Evolutionary conservation across 1,140 invertebrate species (phyloP).

Genomic region (Drosophila simulans): DNA sequence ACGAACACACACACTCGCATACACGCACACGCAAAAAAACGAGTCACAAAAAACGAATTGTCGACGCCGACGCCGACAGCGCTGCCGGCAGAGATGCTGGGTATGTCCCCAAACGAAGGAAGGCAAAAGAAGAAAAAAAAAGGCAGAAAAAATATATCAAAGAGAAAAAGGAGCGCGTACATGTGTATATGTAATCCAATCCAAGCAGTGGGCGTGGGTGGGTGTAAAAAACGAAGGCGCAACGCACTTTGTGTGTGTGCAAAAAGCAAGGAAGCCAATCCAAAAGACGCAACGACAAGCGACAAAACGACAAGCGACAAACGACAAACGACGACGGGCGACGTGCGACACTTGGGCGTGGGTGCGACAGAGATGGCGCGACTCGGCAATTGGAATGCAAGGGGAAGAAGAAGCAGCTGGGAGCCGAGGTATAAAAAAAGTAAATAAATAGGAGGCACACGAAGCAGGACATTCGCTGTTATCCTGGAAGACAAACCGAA

Average conservation of each 20-base stretch:
- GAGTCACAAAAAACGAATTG: constrained; percentile 76
- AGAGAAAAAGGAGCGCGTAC: constrained; percentile 37
- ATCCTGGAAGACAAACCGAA: not conserved
- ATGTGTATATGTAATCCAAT: constrained; percentile 75
- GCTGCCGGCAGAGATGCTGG: constrained; percentile 60
- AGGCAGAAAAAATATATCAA: not conserved
- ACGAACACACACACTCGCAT: constrained; percentile 29
- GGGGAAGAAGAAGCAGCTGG: not conserved
- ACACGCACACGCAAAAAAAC: constrained; percentile 52
- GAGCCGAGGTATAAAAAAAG: constrained; percentile 12
- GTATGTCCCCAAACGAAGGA: constrained; percentile 4
- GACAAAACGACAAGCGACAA: constrained; percentile 55
- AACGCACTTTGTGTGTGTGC: constrained; percentile 45
- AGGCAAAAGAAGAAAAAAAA: constrained; percentile 27
- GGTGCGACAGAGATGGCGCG: constrained; percentile 40
- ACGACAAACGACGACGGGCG: constrained; percentile 39
- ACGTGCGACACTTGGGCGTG: constrained; percentile 22
- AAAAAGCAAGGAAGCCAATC: constrained; percentile 68
- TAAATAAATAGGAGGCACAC: constrained; percentile 13
- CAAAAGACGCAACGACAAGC: constrained; percentile 70
- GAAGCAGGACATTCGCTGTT: constrained; percentile 28
- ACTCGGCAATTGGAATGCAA: constrained; percentile 37
- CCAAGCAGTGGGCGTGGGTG: constrained; percentile 48
- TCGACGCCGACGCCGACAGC: constrained; percentile 43
- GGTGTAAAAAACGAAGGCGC: constrained; percentile 73